Evolutionary conservation across 2,888 invertebrate species (phyloP).

Genomic region (Cerastis leucographa): DNA sequence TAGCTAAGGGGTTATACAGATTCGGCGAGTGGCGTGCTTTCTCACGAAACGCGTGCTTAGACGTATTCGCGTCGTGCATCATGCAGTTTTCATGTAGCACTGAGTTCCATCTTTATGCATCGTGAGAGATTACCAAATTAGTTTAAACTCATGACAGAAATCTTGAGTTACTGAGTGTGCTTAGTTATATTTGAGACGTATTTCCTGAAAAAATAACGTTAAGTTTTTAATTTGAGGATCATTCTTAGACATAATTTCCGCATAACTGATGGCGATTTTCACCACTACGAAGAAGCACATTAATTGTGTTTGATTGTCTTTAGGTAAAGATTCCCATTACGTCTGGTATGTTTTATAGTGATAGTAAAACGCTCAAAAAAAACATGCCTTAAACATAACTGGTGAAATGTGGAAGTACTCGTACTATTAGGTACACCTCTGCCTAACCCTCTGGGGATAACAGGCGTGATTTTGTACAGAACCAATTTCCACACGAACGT

Average conservation of each 20-base stretch:
- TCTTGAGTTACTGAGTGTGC: neutral
- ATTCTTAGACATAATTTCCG: neutral
- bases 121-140: neutral
- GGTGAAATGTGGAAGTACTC: neutral
- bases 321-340: neutral
- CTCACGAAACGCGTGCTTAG: neutral
- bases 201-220: neutral
- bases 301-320: neutral
- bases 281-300: neutral
- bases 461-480: neutral
- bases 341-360: neutral
- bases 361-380: too few relatives aligned
- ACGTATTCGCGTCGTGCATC: neutral
- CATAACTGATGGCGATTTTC: neutral
- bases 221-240: too few relatives aligned
- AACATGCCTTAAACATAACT: neutral
- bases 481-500: slow-evolving; percentile 1
- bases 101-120: slow-evolving; percentile 6
- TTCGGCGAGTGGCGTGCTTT: too few relatives aligned
- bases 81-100: neutral
- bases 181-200: neutral
- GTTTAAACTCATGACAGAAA: neutral
- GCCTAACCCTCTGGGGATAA: neutral
- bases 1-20: neutral
- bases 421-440: neutral